These are phyloP conservation scores for Lynx canadensis DNA, from an alignment of 2,113 vertebrate genomes.

Conservation along the genomic window DNA sequence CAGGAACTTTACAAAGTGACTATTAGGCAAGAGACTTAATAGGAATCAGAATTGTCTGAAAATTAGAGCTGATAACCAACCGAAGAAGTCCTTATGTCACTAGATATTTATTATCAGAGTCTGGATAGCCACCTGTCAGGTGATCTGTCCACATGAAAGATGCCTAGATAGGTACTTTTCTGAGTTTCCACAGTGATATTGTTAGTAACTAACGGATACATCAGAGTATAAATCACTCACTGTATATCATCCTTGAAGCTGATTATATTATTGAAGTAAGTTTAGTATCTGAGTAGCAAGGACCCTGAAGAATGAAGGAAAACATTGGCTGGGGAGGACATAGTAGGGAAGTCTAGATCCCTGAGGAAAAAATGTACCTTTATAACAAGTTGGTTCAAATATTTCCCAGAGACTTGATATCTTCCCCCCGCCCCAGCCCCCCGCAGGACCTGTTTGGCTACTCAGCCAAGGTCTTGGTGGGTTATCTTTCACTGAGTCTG, in stretches of 20 bases:
- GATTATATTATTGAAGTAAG: not conserved
- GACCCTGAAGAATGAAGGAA: not conserved
- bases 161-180: not conserved
- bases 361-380: not conserved
- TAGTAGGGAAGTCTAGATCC: not conserved
- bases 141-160: not conserved
- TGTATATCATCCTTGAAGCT: not conserved
- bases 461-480: not conserved
- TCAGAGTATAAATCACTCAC: not conserved
- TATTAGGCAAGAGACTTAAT: not conserved
- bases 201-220: not conserved
- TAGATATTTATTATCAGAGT: not conserved
- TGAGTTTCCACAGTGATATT: not conserved
- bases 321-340: not conserved
- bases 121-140: not conserved
- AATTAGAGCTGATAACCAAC: not conserved
- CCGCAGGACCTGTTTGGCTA: not conserved
- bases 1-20: not conserved
- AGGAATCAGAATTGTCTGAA: not conserved
- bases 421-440: not conserved
- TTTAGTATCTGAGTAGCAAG: not conserved
- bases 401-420: not conserved
- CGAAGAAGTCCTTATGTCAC: not conserved
- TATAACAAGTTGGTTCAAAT: not conserved
- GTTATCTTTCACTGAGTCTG: not conserved